These are phyloP conservation scores for Trinorchestia longiramus DNA, from an alignment of 1,140 invertebrate genomes.

Conservation along the genomic window DNA sequence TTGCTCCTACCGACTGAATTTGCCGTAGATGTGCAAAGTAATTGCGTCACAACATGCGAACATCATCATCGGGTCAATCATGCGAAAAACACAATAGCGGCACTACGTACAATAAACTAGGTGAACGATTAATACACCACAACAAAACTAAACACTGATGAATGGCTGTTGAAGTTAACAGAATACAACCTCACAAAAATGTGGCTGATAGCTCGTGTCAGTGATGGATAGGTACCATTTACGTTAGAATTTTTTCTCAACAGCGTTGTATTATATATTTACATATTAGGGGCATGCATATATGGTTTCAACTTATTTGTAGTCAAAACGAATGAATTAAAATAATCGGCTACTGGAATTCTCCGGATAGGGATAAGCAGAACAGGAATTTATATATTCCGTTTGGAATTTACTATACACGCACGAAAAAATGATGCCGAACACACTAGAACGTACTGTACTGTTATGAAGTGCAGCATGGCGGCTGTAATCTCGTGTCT, in stretches of 20 bases:
- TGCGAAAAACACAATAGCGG: too few relatives aligned
- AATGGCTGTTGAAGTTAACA: background rate
- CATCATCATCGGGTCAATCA: too few relatives aligned
- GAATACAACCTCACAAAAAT: background rate
- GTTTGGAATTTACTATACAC: background rate
- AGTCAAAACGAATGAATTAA: background rate
- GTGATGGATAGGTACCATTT: background rate
- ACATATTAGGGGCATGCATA: background rate
- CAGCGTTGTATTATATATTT: background rate
- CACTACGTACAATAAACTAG: too few relatives aligned
- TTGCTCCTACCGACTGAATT: too few relatives aligned
- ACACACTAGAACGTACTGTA: background rate
- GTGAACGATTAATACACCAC: too few relatives aligned
- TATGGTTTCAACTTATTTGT: background rate
- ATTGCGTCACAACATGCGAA: too few relatives aligned
- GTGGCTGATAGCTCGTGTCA: background rate
- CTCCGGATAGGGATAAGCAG: background rate
- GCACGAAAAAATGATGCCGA: background rate
- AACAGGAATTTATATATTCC: background rate
- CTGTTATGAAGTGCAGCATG: background rate
- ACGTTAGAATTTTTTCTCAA: too few relatives aligned
- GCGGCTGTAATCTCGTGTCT: background rate
- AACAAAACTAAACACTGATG: background rate
- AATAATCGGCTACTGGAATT: background rate
- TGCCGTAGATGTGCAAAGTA: too few relatives aligned